Conservation (phyloP, 2,113 vertebrate species). For the Oenanthe oenanthe region DNA sequence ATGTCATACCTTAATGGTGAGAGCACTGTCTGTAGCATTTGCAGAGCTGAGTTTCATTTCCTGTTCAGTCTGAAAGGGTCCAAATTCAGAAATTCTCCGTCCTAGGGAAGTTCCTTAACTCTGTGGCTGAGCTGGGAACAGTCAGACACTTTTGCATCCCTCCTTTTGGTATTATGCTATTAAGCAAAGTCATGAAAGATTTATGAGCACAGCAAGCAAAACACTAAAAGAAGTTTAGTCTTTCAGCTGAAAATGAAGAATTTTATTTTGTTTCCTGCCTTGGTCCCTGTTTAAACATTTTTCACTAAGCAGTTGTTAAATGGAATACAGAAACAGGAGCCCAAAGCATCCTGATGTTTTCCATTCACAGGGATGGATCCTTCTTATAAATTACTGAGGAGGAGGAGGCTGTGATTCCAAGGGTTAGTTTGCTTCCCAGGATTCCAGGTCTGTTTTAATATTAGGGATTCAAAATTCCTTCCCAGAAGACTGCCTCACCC, state of each 20-base stretch:
- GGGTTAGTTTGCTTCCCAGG: neutral
- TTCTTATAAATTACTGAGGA: neutral
- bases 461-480: neutral
- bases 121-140: neutral
- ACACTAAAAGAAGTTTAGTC: neutral
- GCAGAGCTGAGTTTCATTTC: constrained; percentile 18
- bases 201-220: constrained; percentile 41
- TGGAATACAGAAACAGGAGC: neutral
- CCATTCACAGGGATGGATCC: neutral
- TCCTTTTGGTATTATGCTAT: neutral
- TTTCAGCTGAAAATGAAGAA: constrained; percentile 40
- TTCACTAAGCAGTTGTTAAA: neutral
- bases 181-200: constrained; percentile 27
- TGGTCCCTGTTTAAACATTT: constrained; percentile 30
- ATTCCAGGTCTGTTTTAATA: neutral
- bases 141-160: neutral
- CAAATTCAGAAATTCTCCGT: constrained; percentile 19
- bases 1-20: neutral
- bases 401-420: neutral
- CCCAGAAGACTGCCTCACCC: neutral
- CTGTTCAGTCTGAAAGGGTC: constrained; percentile 26
- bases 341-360: neutral
- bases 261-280: constrained; percentile 48
- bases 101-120: neutral
- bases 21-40: constrained; percentile 18